phyloP scores from a whole-genome alignment of 2,113 vertebrate species.

The Paratilapia polleni region DNA sequence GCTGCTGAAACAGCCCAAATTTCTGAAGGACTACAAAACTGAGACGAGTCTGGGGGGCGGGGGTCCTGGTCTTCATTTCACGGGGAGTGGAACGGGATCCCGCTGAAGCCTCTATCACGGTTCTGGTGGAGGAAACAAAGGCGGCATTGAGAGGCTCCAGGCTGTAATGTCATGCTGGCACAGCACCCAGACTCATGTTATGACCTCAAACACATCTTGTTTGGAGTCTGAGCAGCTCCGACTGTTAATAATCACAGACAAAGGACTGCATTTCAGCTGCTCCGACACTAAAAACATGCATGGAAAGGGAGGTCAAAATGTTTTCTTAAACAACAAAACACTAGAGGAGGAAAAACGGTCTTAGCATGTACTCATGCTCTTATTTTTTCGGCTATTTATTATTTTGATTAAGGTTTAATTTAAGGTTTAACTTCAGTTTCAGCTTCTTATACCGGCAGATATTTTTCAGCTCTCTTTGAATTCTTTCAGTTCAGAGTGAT shows the following conservation, averaged over 20 bases:
- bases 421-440: background rate
- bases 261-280: conserved; percentile 29
- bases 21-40: background rate
- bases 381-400: background rate
- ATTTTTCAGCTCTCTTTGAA: background rate
- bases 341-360: background rate
- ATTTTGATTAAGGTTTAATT: fast-evolving
- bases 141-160: conserved; percentile 32
- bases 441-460: background rate
- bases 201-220: conserved; percentile 50
- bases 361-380: background rate
- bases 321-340: background rate
- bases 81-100: background rate
- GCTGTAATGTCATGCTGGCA: conserved; percentile 26
- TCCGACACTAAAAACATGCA: background rate
- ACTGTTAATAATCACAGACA: conserved; percentile 12
- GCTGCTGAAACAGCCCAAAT: background rate
- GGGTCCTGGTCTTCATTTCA: conserved; percentile 19
- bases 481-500: background rate
- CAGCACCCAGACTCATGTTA: conserved; percentile 40
- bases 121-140: conserved; percentile 55
- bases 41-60: background rate
- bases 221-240: conserved; percentile 22
- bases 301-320: background rate
- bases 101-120: background rate